A percentile compares a stretch with the other conserved stretches of the same genome.
These are phyloP conservation scores for Tadarida brasiliensis DNA, from an alignment of 2,797 vertebrate genomes.

Conservation along the genomic window DNA sequence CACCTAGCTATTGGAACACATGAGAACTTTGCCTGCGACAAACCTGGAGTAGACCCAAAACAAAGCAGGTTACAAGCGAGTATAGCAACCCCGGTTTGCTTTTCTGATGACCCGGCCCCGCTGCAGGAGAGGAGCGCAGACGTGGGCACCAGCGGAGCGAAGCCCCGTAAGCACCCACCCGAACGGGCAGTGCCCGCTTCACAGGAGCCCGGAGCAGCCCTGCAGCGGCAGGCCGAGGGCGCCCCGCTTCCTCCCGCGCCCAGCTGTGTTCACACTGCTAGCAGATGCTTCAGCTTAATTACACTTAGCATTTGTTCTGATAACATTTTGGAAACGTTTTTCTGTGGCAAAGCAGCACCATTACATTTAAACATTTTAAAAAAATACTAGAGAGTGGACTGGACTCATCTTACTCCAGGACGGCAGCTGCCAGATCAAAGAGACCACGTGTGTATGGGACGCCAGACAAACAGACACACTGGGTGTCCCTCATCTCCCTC, in stretches of 20 bases:
- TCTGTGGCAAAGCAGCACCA: not conserved
- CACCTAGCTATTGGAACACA: not conserved
- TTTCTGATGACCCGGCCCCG: not conserved
- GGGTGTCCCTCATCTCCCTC: not conserved
- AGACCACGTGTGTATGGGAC: not conserved
- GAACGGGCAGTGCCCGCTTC: not conserved
- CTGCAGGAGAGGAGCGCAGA: not conserved
- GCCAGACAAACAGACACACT: not conserved
- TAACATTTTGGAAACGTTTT: constrained; percentile 18
- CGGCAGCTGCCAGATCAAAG: not conserved
- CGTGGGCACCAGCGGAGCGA: not conserved
- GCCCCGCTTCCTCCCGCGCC: not conserved
- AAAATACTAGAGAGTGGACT: not conserved
- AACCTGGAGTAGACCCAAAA: not conserved
- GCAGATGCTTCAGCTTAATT: not conserved
- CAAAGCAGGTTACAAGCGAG: not conserved
- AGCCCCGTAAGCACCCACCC: not conserved
- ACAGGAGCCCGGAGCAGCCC: not conserved
- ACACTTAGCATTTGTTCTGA: not conserved
- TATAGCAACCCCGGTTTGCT: not conserved
- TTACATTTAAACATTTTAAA: not conserved
- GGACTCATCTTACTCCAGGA: not conserved
- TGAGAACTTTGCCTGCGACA: not conserved
- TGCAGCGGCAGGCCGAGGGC: not conserved
- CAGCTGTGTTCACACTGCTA: not conserved